Conservation (phyloP, 2,113 vertebrate genomes). For the Calyptomena viridis region DNA sequence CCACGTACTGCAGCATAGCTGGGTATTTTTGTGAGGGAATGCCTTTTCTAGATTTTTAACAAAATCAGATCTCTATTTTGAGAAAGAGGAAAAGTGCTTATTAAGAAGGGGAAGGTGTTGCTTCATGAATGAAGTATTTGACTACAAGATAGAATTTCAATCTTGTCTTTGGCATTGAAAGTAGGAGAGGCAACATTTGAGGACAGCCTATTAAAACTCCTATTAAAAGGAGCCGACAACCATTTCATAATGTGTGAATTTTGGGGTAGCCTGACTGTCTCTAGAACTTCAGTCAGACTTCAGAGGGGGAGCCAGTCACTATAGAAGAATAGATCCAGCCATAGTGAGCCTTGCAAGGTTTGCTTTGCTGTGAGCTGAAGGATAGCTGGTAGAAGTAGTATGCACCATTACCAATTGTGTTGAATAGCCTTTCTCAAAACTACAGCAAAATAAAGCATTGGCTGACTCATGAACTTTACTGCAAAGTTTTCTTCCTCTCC, state of each 20-base stretch:
- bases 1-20: neutral
- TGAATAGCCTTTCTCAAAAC: neutral
- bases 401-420: neutral
- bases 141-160: neutral
- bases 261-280: neutral
- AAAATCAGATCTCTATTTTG: neutral
- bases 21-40: neutral
- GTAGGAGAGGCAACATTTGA: neutral
- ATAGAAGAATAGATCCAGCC: neutral
- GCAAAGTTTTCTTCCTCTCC: neutral
- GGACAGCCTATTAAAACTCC: too few relatives aligned
- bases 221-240: neutral
- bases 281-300: neutral
- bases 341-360: neutral
- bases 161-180: neutral
- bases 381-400: neutral
- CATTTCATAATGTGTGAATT: neutral
- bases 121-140: neutral
- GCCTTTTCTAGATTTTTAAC: neutral
- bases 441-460: neutral
- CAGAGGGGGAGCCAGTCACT: neutral
- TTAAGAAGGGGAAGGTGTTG: neutral
- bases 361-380: neutral
- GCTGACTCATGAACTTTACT: neutral
- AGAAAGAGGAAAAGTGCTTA: neutral